phyloP scores from a whole-genome alignment of 2,888 invertebrate species.

The Capitulum mitella region DNA sequence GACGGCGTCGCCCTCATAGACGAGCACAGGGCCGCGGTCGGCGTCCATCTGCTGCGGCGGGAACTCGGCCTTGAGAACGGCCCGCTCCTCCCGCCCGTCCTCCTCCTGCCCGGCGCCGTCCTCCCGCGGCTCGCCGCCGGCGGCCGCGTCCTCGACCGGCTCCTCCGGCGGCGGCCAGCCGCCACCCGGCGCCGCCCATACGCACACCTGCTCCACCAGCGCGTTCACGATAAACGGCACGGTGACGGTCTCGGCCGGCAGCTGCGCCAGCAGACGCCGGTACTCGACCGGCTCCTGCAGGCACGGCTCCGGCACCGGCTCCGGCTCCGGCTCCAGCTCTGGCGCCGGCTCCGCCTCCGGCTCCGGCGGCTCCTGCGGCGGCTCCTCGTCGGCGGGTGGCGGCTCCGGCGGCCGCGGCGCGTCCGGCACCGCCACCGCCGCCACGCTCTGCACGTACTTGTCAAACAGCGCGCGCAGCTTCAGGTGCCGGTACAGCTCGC shows the following conservation, averaged over 20 bases:
- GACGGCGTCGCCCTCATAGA: conserved; percentile 12
- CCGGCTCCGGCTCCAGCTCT: neutral
- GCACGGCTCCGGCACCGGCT: conserved; percentile 1
- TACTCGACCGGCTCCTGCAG: neutral
- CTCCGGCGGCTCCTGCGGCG: neutral
- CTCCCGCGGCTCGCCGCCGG: neutral
- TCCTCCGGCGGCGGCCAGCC: neutral
- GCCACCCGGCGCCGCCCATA: neutral
- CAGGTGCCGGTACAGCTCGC: neutral
- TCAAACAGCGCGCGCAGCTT: neutral
- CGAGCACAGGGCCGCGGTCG: neutral
- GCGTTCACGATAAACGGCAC: neutral
- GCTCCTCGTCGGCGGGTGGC: neutral
- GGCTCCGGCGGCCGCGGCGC: neutral
- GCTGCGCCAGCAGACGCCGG: neutral
- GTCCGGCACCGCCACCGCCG: neutral
- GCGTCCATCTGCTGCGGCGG: neutral
- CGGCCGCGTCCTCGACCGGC: neutral
- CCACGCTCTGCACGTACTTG: neutral
- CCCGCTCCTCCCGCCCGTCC: neutral
- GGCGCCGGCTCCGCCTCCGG: neutral
- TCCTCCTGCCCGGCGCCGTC: neutral
- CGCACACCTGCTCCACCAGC: conserved; percentile 21
- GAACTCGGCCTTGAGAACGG: neutral
- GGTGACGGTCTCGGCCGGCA: neutral